Evolutionary conservation across 2,888 invertebrate genomes (phyloP), one percentile per base, ranked within the genome.

Genomic region (Tridacna gigas): DNA sequence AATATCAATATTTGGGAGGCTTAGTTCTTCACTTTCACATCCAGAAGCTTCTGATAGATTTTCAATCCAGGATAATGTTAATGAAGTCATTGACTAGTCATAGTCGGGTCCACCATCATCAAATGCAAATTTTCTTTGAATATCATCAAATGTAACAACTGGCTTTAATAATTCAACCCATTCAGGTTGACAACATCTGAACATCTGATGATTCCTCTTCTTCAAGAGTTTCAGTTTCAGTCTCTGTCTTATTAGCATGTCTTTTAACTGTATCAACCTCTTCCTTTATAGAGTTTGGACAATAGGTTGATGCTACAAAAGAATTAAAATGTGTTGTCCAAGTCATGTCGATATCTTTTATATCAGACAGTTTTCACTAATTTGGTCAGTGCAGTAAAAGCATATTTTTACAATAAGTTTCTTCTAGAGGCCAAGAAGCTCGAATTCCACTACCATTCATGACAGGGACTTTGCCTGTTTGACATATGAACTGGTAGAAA

Each of bases 21-120:
- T 5, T 22, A 65, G n/a, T 65, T n/a, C 26, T 15, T 25, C 25
- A 65, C 26, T 65, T 9, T 65, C 7, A n/a, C 3, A 22, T 25
- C 4, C 26, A 65, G 15, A 15, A 51, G 11, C 15, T 51, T 65
- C 65, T 20, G 12, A 37, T 9, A 74, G 48, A n/a, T 18, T n/a
- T 45, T 71, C 61, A 7, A 83, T 11, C 80, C 79, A 82, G 4
- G 60, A 56, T 25, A 86, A 80, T 3, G 25, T 15, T 15, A 3
- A 18, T 37, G 25, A 15, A 13, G 20, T 28, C 48, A n/a, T 28
- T 22, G 60, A 56, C 67, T 67, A 77, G 22, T 77, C 56, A 20
- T 51, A 67, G 12, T 82, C 76, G n/a, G 85, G 85, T 11, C 90
- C 90, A 4, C 89, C 89, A 86, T 90, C 87, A 86, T 90, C 84